Evolutionary conservation across 2,888 invertebrate species (phyloP).

Genomic region (Tridacna crocea): DNA sequence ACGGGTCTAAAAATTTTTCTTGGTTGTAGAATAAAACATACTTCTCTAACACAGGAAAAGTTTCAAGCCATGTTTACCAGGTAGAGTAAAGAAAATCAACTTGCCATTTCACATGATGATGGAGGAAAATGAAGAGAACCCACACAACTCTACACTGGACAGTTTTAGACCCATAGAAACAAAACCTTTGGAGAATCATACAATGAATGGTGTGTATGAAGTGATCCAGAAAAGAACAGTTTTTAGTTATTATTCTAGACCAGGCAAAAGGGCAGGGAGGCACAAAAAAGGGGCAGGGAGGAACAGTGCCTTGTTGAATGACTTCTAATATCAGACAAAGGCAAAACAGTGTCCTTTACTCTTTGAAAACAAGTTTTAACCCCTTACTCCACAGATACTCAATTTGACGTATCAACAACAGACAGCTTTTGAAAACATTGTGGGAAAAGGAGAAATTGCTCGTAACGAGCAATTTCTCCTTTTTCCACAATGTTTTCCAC

Average conservation of each 20-base stretch:
- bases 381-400: background rate
- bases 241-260: background rate
- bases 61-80: conserved; percentile 47
- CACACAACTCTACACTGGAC: conserved; percentile 55
- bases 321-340: too few relatives aligned
- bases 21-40: too few relatives aligned
- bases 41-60: conserved; percentile 16
- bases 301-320: too few relatives aligned
- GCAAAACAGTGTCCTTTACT: too few relatives aligned
- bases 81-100: conserved; percentile 65
- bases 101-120: conserved; percentile 57
- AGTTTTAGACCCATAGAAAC: conserved; percentile 51
- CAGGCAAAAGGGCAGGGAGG: too few relatives aligned
- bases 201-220: conserved; percentile 5
- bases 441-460: background rate
- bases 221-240: background rate
- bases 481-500: too few relatives aligned
- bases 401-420: background rate
- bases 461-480: too few relatives aligned
- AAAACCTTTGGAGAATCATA: conserved; percentile 2
- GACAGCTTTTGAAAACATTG: background rate
- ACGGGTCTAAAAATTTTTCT: too few relatives aligned
- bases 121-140: conserved; percentile 63
- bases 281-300: too few relatives aligned
- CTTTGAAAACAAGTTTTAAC: too few relatives aligned